These are phyloP conservation scores for Phyllopteryx taeniolatus DNA, from an alignment of 2,113 vertebrate species.

Conservation along the genomic window DNA sequence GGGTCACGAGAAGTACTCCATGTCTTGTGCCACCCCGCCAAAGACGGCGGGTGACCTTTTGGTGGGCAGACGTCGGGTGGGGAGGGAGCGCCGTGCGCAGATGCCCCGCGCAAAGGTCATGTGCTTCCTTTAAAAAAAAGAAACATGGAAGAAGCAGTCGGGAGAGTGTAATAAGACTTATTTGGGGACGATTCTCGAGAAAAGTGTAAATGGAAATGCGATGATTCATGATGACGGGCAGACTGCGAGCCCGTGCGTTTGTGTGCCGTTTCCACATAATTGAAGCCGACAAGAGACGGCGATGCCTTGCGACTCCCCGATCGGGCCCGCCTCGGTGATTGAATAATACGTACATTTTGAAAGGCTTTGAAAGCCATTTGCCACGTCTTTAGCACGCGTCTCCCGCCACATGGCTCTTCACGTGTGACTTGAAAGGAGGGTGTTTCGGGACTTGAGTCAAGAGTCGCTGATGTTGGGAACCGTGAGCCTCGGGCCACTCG, in stretches of 20 bases:
- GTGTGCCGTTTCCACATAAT: conserved; percentile 43
- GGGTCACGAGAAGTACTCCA: conserved; percentile 25
- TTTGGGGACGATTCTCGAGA: conserved; percentile 33
- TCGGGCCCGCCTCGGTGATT: conserved; percentile 21
- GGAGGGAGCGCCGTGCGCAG: conserved; percentile 67
- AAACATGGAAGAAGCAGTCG: conserved; percentile 45
- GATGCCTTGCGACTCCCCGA: conserved; percentile 36
- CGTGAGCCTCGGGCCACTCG: conserved; percentile 11
- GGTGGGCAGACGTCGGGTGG: conserved; percentile 48
- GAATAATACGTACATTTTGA: conserved; percentile 37
- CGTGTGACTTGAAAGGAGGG: conserved; percentile 13
- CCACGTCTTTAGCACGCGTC: conserved; percentile 17
- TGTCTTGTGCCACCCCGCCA: conserved; percentile 49
- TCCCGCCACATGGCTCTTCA: conserved; percentile 13
- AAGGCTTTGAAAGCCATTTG: conserved; percentile 29
- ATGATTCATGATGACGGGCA: conserved; percentile 10
- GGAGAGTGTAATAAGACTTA: conserved; percentile 24
- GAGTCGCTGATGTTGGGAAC: conserved; percentile 20
- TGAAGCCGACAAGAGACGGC: conserved; percentile 52
- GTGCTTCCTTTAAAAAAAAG: conserved; percentile 64
- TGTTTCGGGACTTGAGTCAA: conserved; percentile 10
- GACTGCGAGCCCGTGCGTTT: conserved; percentile 16
- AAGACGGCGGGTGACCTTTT: conserved; percentile 68
- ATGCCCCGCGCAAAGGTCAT: conserved; percentile 70
- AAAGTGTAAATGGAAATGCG: conserved; percentile 3